Percentiles rank a stretch among this genome's conserved stretches.
These are phyloP conservation scores for Dicycla oo DNA, from an alignment of 2,888 invertebrate genomes.

Conservation along the genomic window DNA sequence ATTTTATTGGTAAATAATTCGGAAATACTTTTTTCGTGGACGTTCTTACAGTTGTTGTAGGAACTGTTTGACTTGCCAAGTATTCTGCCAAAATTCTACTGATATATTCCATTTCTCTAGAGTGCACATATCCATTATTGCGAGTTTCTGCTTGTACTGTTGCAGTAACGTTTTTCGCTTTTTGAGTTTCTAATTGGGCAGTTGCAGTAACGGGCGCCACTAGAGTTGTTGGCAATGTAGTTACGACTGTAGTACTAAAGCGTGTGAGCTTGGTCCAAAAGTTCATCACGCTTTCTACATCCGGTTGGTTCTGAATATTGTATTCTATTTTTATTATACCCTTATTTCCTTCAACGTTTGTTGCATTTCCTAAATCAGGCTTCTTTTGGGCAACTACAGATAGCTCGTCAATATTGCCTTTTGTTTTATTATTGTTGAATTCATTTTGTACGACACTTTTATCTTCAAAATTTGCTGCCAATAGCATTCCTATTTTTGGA, in stretches of 20 bases:
- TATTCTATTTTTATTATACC: slow-evolving; percentile 41
- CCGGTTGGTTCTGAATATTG: slow-evolving; percentile 51
- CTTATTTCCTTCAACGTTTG: slow-evolving; percentile 24
- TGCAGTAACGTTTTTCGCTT: background rate
- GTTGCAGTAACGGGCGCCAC: background rate
- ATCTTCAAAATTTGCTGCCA: slow-evolving; percentile 22
- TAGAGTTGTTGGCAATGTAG: slow-evolving; percentile 6
- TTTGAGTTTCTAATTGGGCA: background rate
- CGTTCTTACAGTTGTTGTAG: slow-evolving; percentile 51
- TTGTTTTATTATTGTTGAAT: slow-evolving; percentile 2
- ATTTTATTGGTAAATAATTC: slow-evolving; percentile 52
- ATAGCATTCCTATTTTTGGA: slow-evolving; percentile 24
- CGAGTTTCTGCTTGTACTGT: background rate
- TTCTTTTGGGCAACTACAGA: background rate
- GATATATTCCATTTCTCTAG: slow-evolving; percentile 66
- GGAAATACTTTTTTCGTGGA: slow-evolving; percentile 37
- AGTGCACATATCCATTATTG: slow-evolving; percentile 42
- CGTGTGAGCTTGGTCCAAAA: slow-evolving; percentile 61
- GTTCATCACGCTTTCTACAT: slow-evolving; percentile 68
- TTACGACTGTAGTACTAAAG: slow-evolving; percentile 15
- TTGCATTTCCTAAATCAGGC: slow-evolving; percentile 26
- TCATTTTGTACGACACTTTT: slow-evolving; percentile 3
- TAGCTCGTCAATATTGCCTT: background rate
- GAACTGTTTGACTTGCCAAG: slow-evolving; percentile 55
- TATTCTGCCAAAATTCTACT: slow-evolving; percentile 68